Evolutionary conservation across 2,797 vertebrate genomes (phyloP), one percentile per base, ranked within the genome.

Genomic region (Amazona finschi): DNA sequence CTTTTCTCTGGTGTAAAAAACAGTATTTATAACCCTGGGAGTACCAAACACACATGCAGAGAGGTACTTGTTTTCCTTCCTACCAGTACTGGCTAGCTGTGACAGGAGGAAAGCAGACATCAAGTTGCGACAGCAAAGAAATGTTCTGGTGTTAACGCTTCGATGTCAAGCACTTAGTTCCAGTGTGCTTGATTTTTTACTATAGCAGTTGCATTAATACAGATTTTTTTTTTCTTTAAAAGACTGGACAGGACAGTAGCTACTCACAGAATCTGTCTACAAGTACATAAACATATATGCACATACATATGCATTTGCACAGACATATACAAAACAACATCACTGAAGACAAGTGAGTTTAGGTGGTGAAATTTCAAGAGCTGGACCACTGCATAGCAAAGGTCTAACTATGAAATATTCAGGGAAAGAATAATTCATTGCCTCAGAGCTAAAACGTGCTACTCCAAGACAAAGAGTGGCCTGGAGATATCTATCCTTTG

Each of bases 1-100:
- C 5, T 81, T 93, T 86, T 86, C 31, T 78, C 39, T 69, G 88
- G 28, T 82, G 27, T 72, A 84, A 96, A 86, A 96, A 87, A 16
- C 28, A 9, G 25, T 81, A 69, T 36, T 73, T 83, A 52, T 8
- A 93, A 21, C 28, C 36, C 28, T 31, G 12, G 11, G 5, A 28
- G 39, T 6, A 65, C 28, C 10, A 72, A 90, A 86, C 11, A 46
- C 33, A 62, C 13, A 41, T 53, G 41, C 18, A 81, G 41, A 87
- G 36, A 1, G 2, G 44, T 88, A 60, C 11, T 73, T 81, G 43
- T 57, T 67, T 93, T 75, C 31, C 8, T 30, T 9, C 11, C 36
- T 84, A 81, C 58, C 21, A 64, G 62, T 70, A 52, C 49, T 50
- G 62, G 21, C 24, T 24, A 66, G 49, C 43, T 81, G 36, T 60